Conservation (phyloP, 2,888 invertebrate species). For the Acleris cristana region DNA sequence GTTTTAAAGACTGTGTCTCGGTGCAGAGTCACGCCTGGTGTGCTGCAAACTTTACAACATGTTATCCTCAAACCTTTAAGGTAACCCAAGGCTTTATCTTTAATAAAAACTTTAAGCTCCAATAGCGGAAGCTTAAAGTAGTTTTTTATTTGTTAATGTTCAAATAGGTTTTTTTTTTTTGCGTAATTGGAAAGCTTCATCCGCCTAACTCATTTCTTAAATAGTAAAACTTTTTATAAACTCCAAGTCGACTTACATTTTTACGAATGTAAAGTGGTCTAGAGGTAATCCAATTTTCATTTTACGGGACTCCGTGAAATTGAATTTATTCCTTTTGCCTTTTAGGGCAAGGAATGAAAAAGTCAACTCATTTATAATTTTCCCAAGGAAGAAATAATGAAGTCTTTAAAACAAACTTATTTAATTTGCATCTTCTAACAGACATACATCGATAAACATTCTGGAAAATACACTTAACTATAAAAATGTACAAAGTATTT, state of each 20-base stretch:
- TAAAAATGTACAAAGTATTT: neutral
- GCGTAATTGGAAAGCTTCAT: too few relatives aligned
- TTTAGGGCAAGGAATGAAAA: conserved; percentile 30
- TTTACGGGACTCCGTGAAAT: conserved; percentile 36
- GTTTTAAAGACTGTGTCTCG: conserved; percentile 39
- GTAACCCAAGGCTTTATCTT: neutral
- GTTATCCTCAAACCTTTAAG: conserved; percentile 10
- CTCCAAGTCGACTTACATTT: conserved; percentile 19
- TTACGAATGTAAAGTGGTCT: conserved; percentile 31
- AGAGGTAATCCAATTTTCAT: conserved; percentile 34
- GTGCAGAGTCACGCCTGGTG: conserved; percentile 51
- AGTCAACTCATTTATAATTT: conserved; percentile 32
- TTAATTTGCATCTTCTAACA: conserved; percentile 7
- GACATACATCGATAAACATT: neutral
- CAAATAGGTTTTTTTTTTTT: too few relatives aligned
- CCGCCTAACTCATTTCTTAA: conserved; percentile 2
- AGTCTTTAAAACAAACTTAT: conserved; percentile 19
- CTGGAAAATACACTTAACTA: neutral
- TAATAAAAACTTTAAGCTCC: too few relatives aligned
- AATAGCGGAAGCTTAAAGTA: too few relatives aligned
- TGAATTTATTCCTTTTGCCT: conserved; percentile 36
- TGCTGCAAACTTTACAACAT: conserved; percentile 16
- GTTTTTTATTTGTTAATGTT: too few relatives aligned
- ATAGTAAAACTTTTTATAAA: conserved; percentile 16
- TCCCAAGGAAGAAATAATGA: conserved; percentile 17